Evolutionary conservation across 2,797 vertebrate genomes (phyloP), one percentile per base, ranked within the genome.

Genomic region (Gymnopithys bicolor): DNA sequence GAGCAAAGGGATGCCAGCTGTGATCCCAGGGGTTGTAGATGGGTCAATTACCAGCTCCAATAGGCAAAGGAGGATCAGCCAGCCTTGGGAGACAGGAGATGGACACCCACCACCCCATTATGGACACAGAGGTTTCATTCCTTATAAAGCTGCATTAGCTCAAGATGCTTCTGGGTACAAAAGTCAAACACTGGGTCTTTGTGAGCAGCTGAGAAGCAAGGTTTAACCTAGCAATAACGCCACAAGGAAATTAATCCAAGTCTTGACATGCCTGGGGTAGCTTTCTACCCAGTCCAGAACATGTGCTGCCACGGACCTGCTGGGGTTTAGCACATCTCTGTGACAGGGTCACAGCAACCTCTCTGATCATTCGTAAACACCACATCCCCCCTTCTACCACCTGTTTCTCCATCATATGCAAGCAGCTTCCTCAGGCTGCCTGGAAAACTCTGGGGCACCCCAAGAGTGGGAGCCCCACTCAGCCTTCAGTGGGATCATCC

Each of bases 251-350:
- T 79, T 43, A 66, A 85, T 74, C 55, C 27, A 21, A 64, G 33
- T 27, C 53, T 49, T 67, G 49, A 77, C 0, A 0, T 64, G 93
- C 74, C 19, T 8, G 37, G 53, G 27, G 27, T 68, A 55, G 45
- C 63, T 59, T 66, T 69, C 55, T 25, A 32, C 24, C 6, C 75
- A 55, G 59, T 19, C 59, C 32, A 41, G 58, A 37, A 39, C 4
- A 1, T 1, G 2, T 0, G 2, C 32, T 33, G 75, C 56, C 0
- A 0, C 6, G 5, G 24, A 87, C 28, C 13, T 1, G n/a, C 43
- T 1, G 1, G 41, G 10, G 25, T 10, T 70, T 2, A 0, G 66
- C 52, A 94, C 33, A 32, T 45, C 46, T 52, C 69, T 0, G 0
- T 3, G 9, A 22, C 46, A 60, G 33, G 10, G 19, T 56, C 62